These are phyloP conservation scores for Lordiphosa mommai DNA, from an alignment of 1,140 invertebrate genomes.

Conservation along the genomic window DNA sequence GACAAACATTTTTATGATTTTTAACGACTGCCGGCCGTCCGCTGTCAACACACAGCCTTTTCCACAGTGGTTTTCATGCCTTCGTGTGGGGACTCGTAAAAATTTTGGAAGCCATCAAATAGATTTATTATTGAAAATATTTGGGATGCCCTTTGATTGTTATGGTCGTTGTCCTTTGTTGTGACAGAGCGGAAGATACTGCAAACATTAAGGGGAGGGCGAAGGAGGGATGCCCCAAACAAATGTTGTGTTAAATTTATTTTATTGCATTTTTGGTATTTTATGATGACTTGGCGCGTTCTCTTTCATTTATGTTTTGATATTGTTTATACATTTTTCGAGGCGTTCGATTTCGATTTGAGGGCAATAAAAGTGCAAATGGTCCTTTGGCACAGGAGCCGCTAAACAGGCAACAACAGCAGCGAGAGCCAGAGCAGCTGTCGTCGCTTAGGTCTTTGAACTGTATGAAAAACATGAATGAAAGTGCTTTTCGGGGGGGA, in stretches of 20 bases:
- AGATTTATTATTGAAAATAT: conserved; percentile 79
- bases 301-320: conserved; percentile 25
- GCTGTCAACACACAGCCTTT: conserved; percentile 61
- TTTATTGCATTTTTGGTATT: conserved; percentile 63
- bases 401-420: background rate
- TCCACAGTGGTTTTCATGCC: conserved; percentile 17
- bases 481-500: conserved; percentile 12
- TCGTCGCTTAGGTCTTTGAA: conserved; percentile 38
- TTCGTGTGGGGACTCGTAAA: conserved; percentile 47
- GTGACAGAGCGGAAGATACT: conserved; percentile 18
- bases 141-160: conserved; percentile 59
- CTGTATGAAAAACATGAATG: conserved; percentile 10
- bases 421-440: conserved; percentile 36
- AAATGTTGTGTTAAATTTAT: conserved; percentile 75
- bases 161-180: conserved; percentile 35
- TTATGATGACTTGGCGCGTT: conserved; percentile 63
- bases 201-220: conserved; percentile 7
- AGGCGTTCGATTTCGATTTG: conserved; percentile 56
- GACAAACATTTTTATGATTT: conserved; percentile 60
- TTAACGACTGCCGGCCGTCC: conserved; percentile 55
- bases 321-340: conserved; percentile 50
- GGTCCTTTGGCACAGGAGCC: conserved; percentile 37
- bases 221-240: conserved; percentile 24
- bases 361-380: conserved; percentile 65
- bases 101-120: conserved; percentile 61